Base-by-base conservation (phyloP, 2,113 vertebrate species). In the Brachyhypopomus occidentalis region DNA sequence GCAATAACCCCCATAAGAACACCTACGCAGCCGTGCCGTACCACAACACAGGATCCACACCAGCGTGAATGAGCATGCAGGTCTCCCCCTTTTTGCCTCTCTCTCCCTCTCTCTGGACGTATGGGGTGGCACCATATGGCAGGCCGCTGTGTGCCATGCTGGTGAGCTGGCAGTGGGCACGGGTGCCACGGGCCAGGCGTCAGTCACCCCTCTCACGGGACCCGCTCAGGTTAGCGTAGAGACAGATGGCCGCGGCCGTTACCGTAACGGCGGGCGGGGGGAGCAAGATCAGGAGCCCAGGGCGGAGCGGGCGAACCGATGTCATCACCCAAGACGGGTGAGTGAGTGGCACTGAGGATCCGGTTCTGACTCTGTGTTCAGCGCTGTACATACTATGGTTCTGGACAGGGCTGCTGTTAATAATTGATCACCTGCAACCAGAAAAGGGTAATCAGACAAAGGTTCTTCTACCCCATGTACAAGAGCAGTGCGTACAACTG, bases 71-170 rank as follows among this genome's bases (percentile, higher is more conserved):
- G 85, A 80, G 66, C 27, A 52, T 76, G 55, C 81, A 79, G 87
- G 82, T 84, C 85, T 88, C 89, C 87, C 85, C 83, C 73, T 79
- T 82, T 38, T 70, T 20, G 75, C 74, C 34, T 83, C 79, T 60
- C 34, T 75, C 12, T 75, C 55, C 38, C 87, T 78, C 81, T 88
- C 87, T 86, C 88, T 73, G 89, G 89, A 92, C 86, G 88, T 93
- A 91, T 89, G 90, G 83, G 88, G 87, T 86, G 90, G 91, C 89
- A 90, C 94, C 94, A 95, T 95, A 95, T 94, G 94, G 93, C 93
- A 89, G 87, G 90, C 91, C 84, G 90, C 92, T 92, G 91, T 87
- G 90, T 92, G 92, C 93, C 92, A 92, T 94, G 92, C 91, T 92
- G 92, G 93, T 89, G 89, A 88, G 90, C 89, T 94, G 92, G 92